Evolutionary conservation across 1,140 invertebrate genomes (phyloP).

Genomic region (Akabosia matsudoensis): DNA sequence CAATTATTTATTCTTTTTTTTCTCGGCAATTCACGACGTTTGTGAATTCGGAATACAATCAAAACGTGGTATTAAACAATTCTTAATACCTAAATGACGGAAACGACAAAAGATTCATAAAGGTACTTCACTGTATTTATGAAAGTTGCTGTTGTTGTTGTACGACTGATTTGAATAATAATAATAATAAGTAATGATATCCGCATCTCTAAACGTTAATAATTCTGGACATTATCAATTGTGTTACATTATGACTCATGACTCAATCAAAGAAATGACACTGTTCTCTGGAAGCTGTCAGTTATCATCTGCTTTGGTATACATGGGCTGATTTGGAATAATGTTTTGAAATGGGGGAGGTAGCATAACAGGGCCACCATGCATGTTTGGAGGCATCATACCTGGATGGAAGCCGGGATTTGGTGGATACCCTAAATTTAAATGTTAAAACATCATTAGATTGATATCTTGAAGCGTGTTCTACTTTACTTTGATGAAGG

Average conservation of each 20-base stretch:
- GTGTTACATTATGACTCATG: slow-evolving; percentile 4
- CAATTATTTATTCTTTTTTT: slow-evolving; percentile 16
- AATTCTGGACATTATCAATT: not conserved
- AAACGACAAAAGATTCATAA: not conserved
- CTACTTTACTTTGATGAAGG: not conserved
- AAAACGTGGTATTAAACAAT: slow-evolving; percentile 23
- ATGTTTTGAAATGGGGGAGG: slow-evolving; percentile 9
- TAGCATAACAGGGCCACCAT: slow-evolving; percentile 4
- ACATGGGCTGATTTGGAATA: slow-evolving; percentile 5
- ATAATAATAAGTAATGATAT: slow-evolving; percentile 7
- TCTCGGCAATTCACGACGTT: not conserved
- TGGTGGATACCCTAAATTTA: not conserved
- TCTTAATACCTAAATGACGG: slow-evolving; percentile 19
- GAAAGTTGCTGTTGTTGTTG: not conserved
- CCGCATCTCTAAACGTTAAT: not conserved
- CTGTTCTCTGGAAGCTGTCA: not conserved
- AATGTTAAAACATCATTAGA: not conserved
- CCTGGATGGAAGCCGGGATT: not conserved
- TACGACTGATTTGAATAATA: slow-evolving; percentile 17
- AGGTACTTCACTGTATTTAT: slow-evolving; percentile 13
- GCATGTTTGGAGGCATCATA: slow-evolving; percentile 11
- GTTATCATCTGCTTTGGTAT: not conserved
- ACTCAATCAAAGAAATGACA: not conserved
- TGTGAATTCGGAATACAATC: slow-evolving; percentile 17
- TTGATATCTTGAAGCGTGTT: no score